phyloP scores from a whole-genome alignment of 1,140 invertebrate genomes.

The Saxidomus purpurata region DNA sequence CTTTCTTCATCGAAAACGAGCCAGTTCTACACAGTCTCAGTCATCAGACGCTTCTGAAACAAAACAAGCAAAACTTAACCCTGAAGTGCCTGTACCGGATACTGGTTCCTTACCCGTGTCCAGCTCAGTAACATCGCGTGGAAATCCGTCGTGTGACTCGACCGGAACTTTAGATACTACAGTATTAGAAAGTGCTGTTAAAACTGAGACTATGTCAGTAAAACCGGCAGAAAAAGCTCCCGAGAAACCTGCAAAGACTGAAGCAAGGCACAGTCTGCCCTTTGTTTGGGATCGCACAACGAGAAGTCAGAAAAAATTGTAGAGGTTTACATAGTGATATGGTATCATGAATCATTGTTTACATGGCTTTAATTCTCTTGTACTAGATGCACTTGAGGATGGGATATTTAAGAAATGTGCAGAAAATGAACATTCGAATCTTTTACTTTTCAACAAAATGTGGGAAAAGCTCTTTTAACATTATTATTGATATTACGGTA shows the following conservation, averaged over 20 bases:
- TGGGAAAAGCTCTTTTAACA: too few species aligned
- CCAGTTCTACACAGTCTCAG: conserved; percentile 32
- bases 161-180: background rate
- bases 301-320: conserved; percentile 71
- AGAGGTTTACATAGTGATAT: too few species aligned
- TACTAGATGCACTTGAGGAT: too few species aligned
- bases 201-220: background rate
- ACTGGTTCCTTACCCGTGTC: conserved; percentile 31
- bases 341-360: too few species aligned
- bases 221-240: conserved; percentile 44
- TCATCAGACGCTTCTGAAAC: conserved; percentile 2
- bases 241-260: conserved; percentile 55
- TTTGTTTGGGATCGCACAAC: conserved; percentile 81
- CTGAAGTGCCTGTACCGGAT: conserved; percentile 18
- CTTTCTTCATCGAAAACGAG: conserved; percentile 72
- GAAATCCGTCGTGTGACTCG: conserved; percentile 29
- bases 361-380: too few species aligned
- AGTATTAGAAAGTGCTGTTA: background rate
- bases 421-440: too few species aligned
- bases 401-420: too few species aligned
- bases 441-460: too few species aligned
- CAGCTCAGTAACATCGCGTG: background rate
- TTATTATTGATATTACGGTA: too few species aligned
- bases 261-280: conserved; percentile 77
- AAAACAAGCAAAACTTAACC: conserved; percentile 44